A percentile compares a stretch with the other conserved stretches of the same genome.
Conservation (phyloP, 2,113 vertebrate species). For the Isurus oxyrinchus region DNA sequence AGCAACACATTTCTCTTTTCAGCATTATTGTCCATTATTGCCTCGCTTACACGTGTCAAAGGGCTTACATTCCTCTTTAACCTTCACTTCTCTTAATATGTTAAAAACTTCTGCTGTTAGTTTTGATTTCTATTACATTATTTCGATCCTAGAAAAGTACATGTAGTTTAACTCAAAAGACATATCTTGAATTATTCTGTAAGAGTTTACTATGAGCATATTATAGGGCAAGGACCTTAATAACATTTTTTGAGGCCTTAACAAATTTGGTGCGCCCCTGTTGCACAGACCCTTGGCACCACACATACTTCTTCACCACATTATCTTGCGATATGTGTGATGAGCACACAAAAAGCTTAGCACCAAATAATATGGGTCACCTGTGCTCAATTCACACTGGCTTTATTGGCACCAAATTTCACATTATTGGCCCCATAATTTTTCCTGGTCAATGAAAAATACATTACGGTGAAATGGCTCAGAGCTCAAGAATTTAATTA, state of each 20-base stretch:
- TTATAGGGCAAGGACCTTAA: neutral
- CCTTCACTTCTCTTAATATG: neutral
- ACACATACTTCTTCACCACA: neutral
- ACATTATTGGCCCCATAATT: conserved; percentile 15
- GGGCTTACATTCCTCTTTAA: neutral
- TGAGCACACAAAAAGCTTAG: neutral
- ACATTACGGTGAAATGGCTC: conserved; percentile 13
- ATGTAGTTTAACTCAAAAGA: neutral
- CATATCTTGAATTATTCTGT: neutral
- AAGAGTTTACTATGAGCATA: neutral
- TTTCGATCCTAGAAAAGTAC: neutral
- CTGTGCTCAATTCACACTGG: neutral
- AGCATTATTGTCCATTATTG: neutral
- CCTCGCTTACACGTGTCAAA: neutral
- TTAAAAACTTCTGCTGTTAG: neutral
- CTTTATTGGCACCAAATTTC: neutral
- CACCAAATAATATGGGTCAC: neutral
- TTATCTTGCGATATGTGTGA: neutral
- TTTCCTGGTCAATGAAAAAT: neutral
- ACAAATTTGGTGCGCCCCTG: neutral
- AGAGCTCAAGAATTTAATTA: conserved; percentile 21
- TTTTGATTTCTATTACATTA: neutral
- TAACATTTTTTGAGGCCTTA: neutral
- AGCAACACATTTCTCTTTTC: no score
- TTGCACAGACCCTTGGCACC: neutral